Evolutionary conservation across 2,888 invertebrate species (phyloP).

Genomic region (Zhuqinia jingwanae): DNA sequence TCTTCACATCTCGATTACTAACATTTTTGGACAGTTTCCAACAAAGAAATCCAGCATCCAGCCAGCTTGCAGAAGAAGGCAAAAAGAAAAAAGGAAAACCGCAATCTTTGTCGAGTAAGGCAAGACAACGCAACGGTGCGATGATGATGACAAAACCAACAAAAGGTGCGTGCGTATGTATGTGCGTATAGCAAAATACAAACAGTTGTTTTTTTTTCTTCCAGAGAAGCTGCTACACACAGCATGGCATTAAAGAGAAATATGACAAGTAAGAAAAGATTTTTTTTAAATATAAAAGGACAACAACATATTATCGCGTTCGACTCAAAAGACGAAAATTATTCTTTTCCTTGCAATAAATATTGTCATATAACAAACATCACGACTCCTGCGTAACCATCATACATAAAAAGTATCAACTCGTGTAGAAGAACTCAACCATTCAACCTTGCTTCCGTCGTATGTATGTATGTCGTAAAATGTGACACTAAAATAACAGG

Average conservation of each 20-base stretch:
- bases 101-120: neutral
- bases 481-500: neutral
- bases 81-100: slow-evolving; percentile 28
- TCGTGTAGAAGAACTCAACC: neutral
- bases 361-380: too few relatives aligned
- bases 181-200: neutral
- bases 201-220: too few relatives aligned
- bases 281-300: neutral
- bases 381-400: neutral
- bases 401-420: slow-evolving; percentile 12
- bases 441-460: slow-evolving; percentile 27
- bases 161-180: neutral
- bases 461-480: neutral
- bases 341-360: slow-evolving; percentile 44
- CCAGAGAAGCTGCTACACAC: neutral
- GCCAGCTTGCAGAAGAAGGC: slow-evolving; percentile 4
- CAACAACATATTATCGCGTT: neutral
- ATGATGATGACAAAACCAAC: neutral
- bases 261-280: neutral
- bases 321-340: slow-evolving; percentile 24
- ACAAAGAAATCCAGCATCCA: neutral
- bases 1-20: slow-evolving; percentile 48
- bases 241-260: too few relatives aligned
- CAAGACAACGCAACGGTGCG: neutral
- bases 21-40: slow-evolving; percentile 54